Evolutionary conservation across 2,797 vertebrate species (phyloP).

Genomic region (Glyptemys insculpta): DNA sequence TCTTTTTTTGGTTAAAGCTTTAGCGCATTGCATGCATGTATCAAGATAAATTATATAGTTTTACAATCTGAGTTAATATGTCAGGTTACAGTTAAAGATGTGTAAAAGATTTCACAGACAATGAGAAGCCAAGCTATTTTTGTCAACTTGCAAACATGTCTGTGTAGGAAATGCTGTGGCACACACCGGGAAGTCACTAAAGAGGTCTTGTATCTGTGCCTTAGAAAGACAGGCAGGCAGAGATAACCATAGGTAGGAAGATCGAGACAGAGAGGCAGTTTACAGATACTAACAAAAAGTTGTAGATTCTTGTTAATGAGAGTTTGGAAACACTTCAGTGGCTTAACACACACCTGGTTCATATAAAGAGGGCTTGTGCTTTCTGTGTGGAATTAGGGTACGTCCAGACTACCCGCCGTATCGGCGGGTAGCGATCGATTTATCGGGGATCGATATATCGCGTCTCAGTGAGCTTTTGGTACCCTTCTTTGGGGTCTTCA

Average conservation of each 20-base stretch:
- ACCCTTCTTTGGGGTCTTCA: neutral
- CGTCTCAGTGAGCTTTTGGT: neutral
- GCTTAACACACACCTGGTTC: neutral
- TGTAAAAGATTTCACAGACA: neutral
- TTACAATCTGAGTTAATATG: neutral
- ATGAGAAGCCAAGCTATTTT: neutral
- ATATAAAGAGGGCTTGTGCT: neutral
- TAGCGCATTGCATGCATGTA: neutral
- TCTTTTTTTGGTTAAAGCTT: neutral
- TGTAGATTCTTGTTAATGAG: neutral
- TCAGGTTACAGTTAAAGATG: neutral
- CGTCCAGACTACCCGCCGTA: too few species aligned
- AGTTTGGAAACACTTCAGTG: neutral
- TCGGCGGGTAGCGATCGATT: too few species aligned
- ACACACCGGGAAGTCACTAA: neutral
- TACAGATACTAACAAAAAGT: neutral
- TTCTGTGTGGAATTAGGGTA: neutral
- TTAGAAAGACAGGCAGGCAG: neutral
- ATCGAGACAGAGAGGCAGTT: neutral
- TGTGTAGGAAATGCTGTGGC: neutral
- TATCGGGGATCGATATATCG: too few species aligned
- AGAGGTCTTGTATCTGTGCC: neutral
- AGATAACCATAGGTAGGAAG: neutral
- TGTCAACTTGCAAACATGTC: neutral
- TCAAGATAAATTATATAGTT: neutral